Base-by-base conservation (phyloP, 2,888 invertebrate genomes). In the Andrena haemorrhoa region DNA sequence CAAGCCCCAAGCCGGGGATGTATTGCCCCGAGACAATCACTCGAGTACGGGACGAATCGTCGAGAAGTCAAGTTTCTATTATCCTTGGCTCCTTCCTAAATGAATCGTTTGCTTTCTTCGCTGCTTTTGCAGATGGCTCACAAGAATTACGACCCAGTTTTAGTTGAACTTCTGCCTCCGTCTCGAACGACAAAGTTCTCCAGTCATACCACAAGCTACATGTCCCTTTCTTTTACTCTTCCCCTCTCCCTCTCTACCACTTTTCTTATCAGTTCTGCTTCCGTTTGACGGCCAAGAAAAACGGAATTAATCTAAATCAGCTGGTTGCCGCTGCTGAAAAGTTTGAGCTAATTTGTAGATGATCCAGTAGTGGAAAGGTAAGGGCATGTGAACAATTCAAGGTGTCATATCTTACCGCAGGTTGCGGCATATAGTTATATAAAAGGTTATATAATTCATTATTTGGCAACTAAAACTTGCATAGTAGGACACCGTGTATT, bases 61-160 rank as follows among this genome's bases (percentile, higher is more conserved):
- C 65, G 69, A 56, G 51, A 73, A 87, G 82, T 86, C 82, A 78
- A 84, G 82, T 81, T 76, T 77, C 79, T 66, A 70, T 81, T 80
- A 81, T 60, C 78, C 60, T 68, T 70, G 64, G 72, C 78, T 78
- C 78, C 78, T 83, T 83, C 79, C 81, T 78, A 51, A 66, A 66
- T 70, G 63, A 80, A 76, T 61, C 79, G 64, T 79, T 82, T 82
- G 88, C 83, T 86, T 82, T 87, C 83, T 84, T 85, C 74, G 75
- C 51, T 79, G 75, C 70, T 76, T 86, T 88, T 71, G 84, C 83
- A 79, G 84, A 82, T 81, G 85, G 81, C 82, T 81, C 79, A 79
- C 73, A 80, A 88, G 83, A 89, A 89, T 89, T 88, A 88, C 86
- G 89, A 89, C 83, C 82, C 79, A 81, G 83, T 86, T 84, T 79